Evolutionary conservation across 2,797 vertebrate species (phyloP).

Genomic region (Parauchenoglanis punctatus): DNA sequence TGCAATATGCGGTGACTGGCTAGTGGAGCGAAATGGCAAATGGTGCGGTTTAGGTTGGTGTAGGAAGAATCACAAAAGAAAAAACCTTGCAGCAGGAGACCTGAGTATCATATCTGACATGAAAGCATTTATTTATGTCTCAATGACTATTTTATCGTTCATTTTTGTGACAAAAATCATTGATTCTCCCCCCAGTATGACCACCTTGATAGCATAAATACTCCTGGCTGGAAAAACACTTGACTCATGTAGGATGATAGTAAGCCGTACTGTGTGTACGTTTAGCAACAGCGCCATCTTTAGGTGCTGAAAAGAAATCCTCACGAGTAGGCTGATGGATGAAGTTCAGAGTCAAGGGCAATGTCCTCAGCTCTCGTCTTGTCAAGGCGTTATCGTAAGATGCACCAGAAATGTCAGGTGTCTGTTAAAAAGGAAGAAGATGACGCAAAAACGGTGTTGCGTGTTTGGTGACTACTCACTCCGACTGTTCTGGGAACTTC

Average conservation of each 20-base stretch:
- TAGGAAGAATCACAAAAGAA: background rate
- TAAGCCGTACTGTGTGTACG: background rate
- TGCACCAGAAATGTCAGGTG: background rate
- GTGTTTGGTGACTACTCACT: background rate
- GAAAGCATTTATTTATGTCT: background rate
- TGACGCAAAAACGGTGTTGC: background rate
- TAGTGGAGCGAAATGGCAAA: background rate
- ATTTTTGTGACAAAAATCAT: background rate
- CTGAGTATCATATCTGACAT: background rate
- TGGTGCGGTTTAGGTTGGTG: background rate
- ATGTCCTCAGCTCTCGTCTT: background rate
- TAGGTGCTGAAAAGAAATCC: background rate
- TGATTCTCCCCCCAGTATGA: background rate
- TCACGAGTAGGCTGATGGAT: background rate
- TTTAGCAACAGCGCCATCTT: constrained; percentile 8
- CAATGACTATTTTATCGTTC: background rate
- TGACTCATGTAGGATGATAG: background rate
- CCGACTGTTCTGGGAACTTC: background rate
- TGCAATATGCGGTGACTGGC: background rate
- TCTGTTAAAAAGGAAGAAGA: background rate
- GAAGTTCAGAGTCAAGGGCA: background rate
- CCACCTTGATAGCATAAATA: background rate
- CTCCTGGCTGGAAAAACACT: background rate
- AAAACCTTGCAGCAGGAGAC: background rate
- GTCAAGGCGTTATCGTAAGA: background rate